Base-by-base conservation (phyloP, 2,113 vertebrate genomes). In the Hypocryptadius cinnamomeus region DNA sequence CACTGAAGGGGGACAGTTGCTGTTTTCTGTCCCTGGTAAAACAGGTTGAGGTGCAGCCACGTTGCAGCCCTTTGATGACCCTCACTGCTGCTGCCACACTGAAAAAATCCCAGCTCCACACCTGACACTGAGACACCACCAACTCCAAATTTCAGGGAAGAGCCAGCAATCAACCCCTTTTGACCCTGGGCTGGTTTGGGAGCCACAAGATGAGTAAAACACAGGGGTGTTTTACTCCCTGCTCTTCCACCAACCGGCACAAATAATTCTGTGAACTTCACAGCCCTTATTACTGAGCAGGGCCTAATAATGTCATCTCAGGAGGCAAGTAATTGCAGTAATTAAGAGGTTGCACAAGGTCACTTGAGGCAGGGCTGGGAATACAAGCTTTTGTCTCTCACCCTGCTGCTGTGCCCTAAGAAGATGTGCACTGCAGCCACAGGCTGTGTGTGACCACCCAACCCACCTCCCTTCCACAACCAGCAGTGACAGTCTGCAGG, bases 281-380 rank as follows among this genome's bases (percentile, higher is more conserved):
- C 87, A 96, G 94, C 87, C 93, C 91, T 96, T 96, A 95, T 94
- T 96, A 94, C 87, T 0, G 8, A 88, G 91, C 93, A 73, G 27
- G 9, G 94, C 91, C 93, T 96, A 95, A 95, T 96, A 96, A 95
- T 96, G 90, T 94, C 93, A 96, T 96, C 93, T 96, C 94, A 94
- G 94, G 94, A 96, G 95, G 96, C 94, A 95, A 94, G 96, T 96
- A 94, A 96, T 96, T 96, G 95, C 91, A 96, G 93, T 96, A 96
- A 96, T 95, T 96, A 96, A 96, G 96, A 95, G 95, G 96, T 96
- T 96, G 94, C 94, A 89, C 96, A 91, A 96, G 96, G 96, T 96
- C 96, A 96, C 89, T 93, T 8, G 89, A 94, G 94, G 94, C 92
- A 92, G 94, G 94, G 92, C 96, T 96, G 94, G 94, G 95, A 93